A percentile compares a stretch with the other conserved stretches of the same genome.
Evolutionary conservation across 1,140 invertebrate species (phyloP).

Genomic region (Temnothorax longispinosus): DNA sequence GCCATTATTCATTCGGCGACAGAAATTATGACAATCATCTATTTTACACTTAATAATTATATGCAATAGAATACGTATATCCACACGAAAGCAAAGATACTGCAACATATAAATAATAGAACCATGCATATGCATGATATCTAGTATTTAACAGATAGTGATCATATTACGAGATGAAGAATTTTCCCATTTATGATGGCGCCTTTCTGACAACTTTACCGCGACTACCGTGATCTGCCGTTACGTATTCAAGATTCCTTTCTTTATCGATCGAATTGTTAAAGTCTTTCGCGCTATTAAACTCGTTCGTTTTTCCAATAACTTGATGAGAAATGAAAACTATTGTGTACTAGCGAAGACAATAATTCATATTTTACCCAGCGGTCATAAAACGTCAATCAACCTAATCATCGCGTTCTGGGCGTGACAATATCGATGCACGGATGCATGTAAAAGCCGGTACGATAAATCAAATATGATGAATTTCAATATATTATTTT

Average conservation of each 20-base stretch:
- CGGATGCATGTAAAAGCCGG: background rate
- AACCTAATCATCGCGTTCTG: background rate
- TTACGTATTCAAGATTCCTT: constrained; percentile 22
- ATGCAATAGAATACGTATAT: background rate
- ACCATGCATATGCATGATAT: background rate
- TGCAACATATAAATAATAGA: background rate
- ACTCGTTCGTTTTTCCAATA: background rate
- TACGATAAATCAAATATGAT: constrained; percentile 31
- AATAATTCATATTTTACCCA: background rate
- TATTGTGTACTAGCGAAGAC: background rate
- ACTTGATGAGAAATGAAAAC: background rate
- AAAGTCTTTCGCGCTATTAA: background rate
- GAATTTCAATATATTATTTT: constrained; percentile 53
- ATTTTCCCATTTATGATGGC: background rate
- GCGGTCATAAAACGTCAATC: constrained; percentile 26
- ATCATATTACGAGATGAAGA: background rate
- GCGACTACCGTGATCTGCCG: background rate
- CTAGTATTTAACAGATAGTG: constrained; percentile 11
- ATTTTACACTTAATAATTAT: constrained; percentile 47
- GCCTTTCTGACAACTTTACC: constrained; percentile 11
- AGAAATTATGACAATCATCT: constrained; percentile 37
- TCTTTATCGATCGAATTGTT: background rate
- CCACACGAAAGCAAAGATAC: background rate
- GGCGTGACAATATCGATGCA: background rate
- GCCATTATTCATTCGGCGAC: constrained; percentile 23